Evolutionary conservation across 2,797 vertebrate species (phyloP), one percentile per base, ranked within the genome.

Genomic region (Bryconaethiops microstoma): DNA sequence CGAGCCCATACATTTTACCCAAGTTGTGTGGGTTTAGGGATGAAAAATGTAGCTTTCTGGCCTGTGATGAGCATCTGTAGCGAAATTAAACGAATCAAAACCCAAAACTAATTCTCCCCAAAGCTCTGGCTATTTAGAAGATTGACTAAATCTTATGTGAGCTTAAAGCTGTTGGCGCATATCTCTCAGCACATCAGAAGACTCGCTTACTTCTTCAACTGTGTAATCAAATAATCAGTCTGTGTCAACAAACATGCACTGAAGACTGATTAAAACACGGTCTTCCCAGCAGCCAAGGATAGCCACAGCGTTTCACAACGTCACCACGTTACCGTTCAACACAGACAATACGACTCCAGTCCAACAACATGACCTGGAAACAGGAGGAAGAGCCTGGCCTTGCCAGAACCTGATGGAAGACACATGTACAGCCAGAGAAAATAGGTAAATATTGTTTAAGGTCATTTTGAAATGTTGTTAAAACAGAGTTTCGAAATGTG

Each of bases 221-320:
- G 14, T 57, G 62, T 35, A 67, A 82, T 70, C 76, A 85, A 83
- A 85, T 80, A 85, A 81, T 64, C 40, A 70, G 81, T 76, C 14
- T 71, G 76, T n/a, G 78, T 80, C 81, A 83, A 80, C 74, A 83
- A 85, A 80, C 40, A 40, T 68, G 55, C 23, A 29, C 78, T 55
- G 45, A 25, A 62, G 62, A 73, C 57, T 67, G 79, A 82, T 85
- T 78, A 83, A 75, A 75, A 74, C 16, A 6, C 16, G 45, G 65
- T 73, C 29, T 85, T 85, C 81, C 75, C 84, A 83, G 75, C 52
- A 64, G 25, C 45, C 59, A 57, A 79, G 70, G 69, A 80, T 42
- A 64, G 29, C 59, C 29, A 40, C 60, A 73, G n/a, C 23, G 59
- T 76, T 83, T 80, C 52, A 77, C 68, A 80, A 70, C 23, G 64